Conservation (phyloP, 2,113 vertebrate genomes). For the Odobenus rosmarus region DNA sequence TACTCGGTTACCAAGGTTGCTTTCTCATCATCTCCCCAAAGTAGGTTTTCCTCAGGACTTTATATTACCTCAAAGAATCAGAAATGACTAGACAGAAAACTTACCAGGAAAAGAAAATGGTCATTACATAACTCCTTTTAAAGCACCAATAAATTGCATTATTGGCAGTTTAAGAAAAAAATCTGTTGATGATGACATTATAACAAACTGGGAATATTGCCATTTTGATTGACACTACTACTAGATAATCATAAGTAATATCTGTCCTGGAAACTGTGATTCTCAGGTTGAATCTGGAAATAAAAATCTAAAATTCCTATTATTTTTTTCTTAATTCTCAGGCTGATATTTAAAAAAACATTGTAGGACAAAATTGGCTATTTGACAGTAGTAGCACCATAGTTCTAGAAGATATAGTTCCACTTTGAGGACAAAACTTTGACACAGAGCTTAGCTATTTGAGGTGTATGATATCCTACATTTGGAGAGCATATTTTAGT, state of each 20-base stretch:
- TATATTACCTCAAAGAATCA: conserved; percentile 26
- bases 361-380: neutral
- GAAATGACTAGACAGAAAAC: neutral
- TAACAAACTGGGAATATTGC: neutral
- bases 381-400: neutral
- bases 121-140: neutral
- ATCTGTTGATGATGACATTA: neutral
- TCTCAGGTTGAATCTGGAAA: conserved; percentile 30
- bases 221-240: conserved; percentile 18
- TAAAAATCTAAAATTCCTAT: neutral
- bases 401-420: neutral
- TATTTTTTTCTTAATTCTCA: conserved; percentile 42
- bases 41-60: neutral
- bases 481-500: neutral
- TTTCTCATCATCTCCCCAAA: neutral
- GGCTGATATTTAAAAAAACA: neutral
- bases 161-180: neutral
- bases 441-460: neutral
- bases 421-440: neutral
- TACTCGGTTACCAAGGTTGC: neutral
- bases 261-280: neutral
- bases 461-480: neutral
- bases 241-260: neutral
- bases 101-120: conserved; percentile 27
- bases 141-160: neutral